These are phyloP conservation scores for Argyrosomus japonicus DNA, from an alignment of 2,113 vertebrate species.

Conservation along the genomic window DNA sequence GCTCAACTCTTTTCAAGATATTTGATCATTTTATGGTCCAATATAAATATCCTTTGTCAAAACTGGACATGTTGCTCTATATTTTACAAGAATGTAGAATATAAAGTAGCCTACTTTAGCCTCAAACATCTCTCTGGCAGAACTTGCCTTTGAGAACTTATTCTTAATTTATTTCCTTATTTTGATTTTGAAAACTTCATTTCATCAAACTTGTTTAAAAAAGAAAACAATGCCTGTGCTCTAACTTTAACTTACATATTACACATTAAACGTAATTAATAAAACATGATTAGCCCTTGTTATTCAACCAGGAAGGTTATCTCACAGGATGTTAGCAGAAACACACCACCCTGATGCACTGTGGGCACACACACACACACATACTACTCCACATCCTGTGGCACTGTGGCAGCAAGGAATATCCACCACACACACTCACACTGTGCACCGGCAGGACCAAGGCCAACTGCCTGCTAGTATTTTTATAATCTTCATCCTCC, in stretches of 20 bases:
- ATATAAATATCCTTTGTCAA: neutral
- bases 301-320: conserved; percentile 56
- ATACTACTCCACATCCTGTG: conserved; percentile 70
- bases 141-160: neutral
- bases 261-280: neutral
- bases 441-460: conserved; percentile 71
- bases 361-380: conserved; percentile 26
- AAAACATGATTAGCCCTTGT: conserved; percentile 24
- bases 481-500: conserved; percentile 88
- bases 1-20: too few relatives aligned
- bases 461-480: conserved; percentile 86
- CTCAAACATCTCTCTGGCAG: neutral
- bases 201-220: neutral
- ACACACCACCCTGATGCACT: conserved; percentile 21
- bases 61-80: neutral
- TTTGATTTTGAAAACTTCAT: too few relatives aligned
- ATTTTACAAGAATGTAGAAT: neutral
- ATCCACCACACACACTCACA: conserved; percentile 66
- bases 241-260: neutral
- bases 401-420: conserved; percentile 53
- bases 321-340: conserved; percentile 54
- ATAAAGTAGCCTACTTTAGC: neutral
- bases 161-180: neutral
- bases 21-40: neutral
- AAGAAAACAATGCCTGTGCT: neutral